Percentiles rank a stretch among this genome's conserved stretches.
phyloP scores from a whole-genome alignment of 2,113 vertebrate genomes.

The Zosterops lateralis region DNA sequence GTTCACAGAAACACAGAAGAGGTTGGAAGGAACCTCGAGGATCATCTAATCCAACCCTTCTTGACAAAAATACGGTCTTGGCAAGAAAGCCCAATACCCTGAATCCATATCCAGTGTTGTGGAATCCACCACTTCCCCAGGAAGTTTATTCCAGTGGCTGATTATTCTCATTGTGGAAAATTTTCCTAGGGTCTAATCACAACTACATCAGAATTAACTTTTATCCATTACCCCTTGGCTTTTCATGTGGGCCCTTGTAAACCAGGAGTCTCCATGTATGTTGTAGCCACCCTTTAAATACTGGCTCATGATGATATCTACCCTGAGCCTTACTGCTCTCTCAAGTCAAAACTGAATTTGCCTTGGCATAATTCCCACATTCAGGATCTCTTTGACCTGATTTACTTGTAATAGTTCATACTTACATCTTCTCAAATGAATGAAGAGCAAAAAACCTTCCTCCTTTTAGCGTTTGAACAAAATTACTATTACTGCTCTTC shows the following conservation, averaged over 20 bases:
- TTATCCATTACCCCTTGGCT: background rate
- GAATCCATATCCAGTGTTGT: background rate
- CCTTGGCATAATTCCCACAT: background rate
- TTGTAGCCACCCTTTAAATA: background rate
- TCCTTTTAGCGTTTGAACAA: background rate
- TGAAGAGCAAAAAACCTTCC: background rate
- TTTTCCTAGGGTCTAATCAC: background rate
- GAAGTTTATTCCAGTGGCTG: background rate
- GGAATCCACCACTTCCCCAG: background rate
- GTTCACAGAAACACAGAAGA: background rate
- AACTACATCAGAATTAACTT: background rate
- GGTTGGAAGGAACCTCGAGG: background rate
- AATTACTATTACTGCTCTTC: background rate
- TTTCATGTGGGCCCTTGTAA: background rate
- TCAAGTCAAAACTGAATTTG: background rate
- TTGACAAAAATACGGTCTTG: background rate
- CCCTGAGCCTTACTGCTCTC: background rate
- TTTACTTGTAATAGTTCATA: background rate
- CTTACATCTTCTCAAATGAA: background rate
- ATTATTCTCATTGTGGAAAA: background rate
- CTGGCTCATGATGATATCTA: background rate
- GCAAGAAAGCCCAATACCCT: background rate
- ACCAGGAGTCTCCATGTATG: background rate
- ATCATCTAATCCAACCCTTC: background rate
- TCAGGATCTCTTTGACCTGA: background rate